Evolutionary conservation across 2,113 vertebrate species (phyloP), one percentile per base, ranked within the genome.

Genomic region (Alethe castanea): DNA sequence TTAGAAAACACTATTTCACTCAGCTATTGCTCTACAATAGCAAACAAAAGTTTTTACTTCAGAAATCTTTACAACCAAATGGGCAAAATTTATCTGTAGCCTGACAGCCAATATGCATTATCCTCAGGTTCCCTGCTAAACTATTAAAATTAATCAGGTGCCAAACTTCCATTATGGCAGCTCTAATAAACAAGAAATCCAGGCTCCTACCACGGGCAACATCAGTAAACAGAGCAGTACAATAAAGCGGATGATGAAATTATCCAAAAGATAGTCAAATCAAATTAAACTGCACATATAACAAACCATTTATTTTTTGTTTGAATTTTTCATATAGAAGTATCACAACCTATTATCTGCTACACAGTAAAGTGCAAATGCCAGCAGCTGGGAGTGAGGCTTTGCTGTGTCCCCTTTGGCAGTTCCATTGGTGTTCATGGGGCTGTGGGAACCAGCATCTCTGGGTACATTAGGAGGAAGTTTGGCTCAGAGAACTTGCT

Each of bases 71-170:
- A 93, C 89, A 88, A 88, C 76, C 73, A 76, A 95, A 95, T 62
- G 88, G 96, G 89, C 52, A 95, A 89, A 97, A 97, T 95, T 97
- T 97, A 97, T 97, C 89, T 90, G 71, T 66, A 92, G 88, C 82
- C 88, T 96, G 92, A 92, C 95, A 97, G 96, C 84, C 77, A 94
- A 70, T 94, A 93, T 95, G 96, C 64, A 95, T 96, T 97, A 96
- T 94, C 70, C 84, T 96, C 95, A 97, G 94, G 91, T 96, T 97
- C 84, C 82, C 86, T 91, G 95, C 94, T 96, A 96, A 97, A 96
- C 94, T 96, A 97, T 97, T 97, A 98, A 98, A 98, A 98, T 97
- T 98, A 97, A 98, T 97, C 96, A 97, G 97, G 96, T 97, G 96
- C 97, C 97, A 98, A 97, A 98, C 90, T 97, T 97, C 94, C 94